These are phyloP conservation scores for Byasa hedistus DNA, from an alignment of 2,888 invertebrate genomes.

Conservation along the genomic window DNA sequence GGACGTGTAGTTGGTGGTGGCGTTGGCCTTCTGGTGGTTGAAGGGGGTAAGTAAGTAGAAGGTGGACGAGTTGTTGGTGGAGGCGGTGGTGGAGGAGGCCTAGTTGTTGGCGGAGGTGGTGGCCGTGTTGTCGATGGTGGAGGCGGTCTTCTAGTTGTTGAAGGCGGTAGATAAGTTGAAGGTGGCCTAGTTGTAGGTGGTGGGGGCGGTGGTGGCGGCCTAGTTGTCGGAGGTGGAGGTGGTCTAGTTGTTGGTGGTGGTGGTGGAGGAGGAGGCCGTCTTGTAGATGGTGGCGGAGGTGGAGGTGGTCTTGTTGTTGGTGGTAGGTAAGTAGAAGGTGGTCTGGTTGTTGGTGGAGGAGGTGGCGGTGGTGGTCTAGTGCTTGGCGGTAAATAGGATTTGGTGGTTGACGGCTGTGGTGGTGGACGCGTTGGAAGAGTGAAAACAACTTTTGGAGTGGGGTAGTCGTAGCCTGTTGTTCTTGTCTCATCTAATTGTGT, in stretches of 20 bases:
- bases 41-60: constrained; percentile 32
- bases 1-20: constrained; percentile 33
- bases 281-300: constrained; percentile 11
- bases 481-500: constrained; percentile 29
- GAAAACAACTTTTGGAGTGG: constrained; percentile 35
- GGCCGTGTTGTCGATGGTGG: constrained; percentile 23
- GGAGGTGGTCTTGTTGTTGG: constrained; percentile 34
- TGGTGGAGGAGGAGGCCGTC: constrained; percentile 22
- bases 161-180: constrained; percentile 34
- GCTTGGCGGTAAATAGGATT: constrained; percentile 21
- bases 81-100: constrained; percentile 16
- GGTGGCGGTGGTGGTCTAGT: constrained; percentile 18
- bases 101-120: constrained; percentile 27
- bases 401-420: constrained; percentile 25
- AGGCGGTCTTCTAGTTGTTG: constrained; percentile 30
- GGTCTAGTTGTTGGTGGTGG: constrained; percentile 34
- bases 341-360: constrained; percentile 21
- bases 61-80: constrained; percentile 37
- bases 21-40: constrained; percentile 42
- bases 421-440: constrained; percentile 29
- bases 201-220: too few relatives aligned
- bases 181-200: not conserved
- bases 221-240: constrained; percentile 34
- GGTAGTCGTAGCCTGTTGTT: constrained; percentile 39
- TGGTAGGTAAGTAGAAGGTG: constrained; percentile 5